phyloP scores from a whole-genome alignment of 1,140 invertebrate species.

The Lethrus apterus region DNA sequence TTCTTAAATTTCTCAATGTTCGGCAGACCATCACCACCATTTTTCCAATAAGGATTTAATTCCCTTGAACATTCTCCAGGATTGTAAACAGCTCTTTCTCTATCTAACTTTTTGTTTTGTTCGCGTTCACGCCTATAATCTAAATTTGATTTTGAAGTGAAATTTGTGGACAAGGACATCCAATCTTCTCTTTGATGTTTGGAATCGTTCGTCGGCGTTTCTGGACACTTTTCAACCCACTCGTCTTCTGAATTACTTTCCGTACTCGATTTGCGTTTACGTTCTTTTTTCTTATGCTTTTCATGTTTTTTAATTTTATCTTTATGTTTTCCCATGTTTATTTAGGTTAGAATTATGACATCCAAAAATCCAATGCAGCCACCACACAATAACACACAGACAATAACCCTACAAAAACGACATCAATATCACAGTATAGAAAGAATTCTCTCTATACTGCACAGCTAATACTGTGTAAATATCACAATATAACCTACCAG shows the following conservation, averaged over 20 bases:
- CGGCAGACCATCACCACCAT: conserved; percentile 76
- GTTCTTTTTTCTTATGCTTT: conserved; percentile 26
- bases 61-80: conserved; percentile 67
- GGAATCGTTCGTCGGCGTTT: not conserved
- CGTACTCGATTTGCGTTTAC: conserved; percentile 15
- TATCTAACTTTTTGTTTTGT: conserved; percentile 36
- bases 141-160: conserved; percentile 38
- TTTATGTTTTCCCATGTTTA: conserved; percentile 28
- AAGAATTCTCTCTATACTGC: no score
- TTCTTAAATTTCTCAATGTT: conserved; percentile 46
- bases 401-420: no score
- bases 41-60: conserved; percentile 90
- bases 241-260: conserved; percentile 25
- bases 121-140: conserved; percentile 33
- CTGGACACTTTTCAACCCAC: conserved; percentile 35
- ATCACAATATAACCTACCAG: no score
- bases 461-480: no score
- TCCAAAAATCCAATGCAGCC: no score
- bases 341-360: not conserved
- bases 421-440: no score
- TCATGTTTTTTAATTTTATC: conserved; percentile 28
- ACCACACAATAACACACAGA: no score
- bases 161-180: conserved; percentile 42
- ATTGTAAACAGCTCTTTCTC: conserved; percentile 54
- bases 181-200: conserved; percentile 42